phyloP scores from a whole-genome alignment of 2,797 vertebrate species.

The Aphelocoma californica region DNA sequence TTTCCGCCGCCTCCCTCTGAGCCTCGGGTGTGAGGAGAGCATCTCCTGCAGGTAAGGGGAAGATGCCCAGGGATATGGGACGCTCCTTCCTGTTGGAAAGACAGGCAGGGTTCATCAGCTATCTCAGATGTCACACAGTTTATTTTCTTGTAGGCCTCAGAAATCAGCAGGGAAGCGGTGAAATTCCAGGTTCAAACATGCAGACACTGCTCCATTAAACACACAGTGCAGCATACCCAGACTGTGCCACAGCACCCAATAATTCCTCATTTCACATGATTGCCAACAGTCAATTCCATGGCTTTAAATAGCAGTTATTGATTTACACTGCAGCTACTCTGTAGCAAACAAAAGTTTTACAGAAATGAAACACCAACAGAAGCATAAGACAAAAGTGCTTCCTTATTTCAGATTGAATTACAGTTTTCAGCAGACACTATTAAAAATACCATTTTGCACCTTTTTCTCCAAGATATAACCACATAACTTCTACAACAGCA shows the following conservation, averaged over 20 bases:
- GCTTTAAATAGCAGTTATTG: neutral
- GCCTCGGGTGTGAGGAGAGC: conserved; percentile 83
- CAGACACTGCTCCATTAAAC: neutral
- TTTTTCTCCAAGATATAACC: neutral
- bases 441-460: neutral
- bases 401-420: neutral
- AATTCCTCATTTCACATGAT: neutral
- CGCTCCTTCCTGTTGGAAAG: conserved; percentile 87
- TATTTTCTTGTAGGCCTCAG: neutral
- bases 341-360: neutral
- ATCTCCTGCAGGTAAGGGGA: conserved; percentile 86
- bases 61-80: conserved; percentile 91
- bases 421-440: neutral
- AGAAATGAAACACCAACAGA: neutral
- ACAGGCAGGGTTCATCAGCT: neutral
- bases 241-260: neutral
- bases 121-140: neutral
- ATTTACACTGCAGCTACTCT: neutral
- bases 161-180: neutral
- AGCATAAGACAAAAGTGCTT: neutral
- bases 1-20: conserved; percentile 82
- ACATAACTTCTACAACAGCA: neutral
- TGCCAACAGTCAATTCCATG: neutral
- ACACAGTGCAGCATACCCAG: neutral
- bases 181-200: neutral